phyloP scores from a whole-genome alignment of 2,888 invertebrate genomes.

The Drosophila pseudotalamancana region DNA sequence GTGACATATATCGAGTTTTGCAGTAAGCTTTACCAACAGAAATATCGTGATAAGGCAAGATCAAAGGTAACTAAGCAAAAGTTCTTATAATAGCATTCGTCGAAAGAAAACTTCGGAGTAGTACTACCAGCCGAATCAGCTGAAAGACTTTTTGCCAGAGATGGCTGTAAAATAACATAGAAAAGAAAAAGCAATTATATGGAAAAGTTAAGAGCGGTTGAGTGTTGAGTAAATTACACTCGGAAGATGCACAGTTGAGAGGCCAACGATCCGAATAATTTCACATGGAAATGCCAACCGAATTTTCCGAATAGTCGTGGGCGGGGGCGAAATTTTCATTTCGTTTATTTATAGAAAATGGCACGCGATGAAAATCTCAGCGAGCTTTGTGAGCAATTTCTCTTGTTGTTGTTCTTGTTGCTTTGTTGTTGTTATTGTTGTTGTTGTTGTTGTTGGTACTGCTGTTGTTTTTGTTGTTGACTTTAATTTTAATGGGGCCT shows the following conservation, averaged over 20 bases:
- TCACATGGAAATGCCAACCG: slow-evolving; percentile 18
- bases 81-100: no score
- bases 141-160: neutral
- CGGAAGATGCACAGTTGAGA: slow-evolving; percentile 7
- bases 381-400: neutral
- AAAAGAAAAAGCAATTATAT: neutral
- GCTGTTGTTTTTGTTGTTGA: neutral
- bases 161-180: neutral
- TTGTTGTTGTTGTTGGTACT: neutral
- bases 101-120: no score
- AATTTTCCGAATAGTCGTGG: slow-evolving; percentile 7
- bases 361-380: slow-evolving; percentile 41
- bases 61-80: no score
- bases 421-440: neutral
- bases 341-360: slow-evolving; percentile 51
- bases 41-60: no score
- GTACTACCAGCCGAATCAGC: no score
- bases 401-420: neutral
- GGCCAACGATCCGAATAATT: slow-evolving; percentile 37
- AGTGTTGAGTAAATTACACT: neutral
- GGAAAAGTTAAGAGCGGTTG: neutral
- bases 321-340: neutral
- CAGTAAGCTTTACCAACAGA: no score
- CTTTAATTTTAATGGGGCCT: slow-evolving; percentile 16
- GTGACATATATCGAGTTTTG: no score